These are phyloP conservation scores for Craseonycteris thonglongyai DNA, from an alignment of 2,113 vertebrate genomes.

Conservation along the genomic window DNA sequence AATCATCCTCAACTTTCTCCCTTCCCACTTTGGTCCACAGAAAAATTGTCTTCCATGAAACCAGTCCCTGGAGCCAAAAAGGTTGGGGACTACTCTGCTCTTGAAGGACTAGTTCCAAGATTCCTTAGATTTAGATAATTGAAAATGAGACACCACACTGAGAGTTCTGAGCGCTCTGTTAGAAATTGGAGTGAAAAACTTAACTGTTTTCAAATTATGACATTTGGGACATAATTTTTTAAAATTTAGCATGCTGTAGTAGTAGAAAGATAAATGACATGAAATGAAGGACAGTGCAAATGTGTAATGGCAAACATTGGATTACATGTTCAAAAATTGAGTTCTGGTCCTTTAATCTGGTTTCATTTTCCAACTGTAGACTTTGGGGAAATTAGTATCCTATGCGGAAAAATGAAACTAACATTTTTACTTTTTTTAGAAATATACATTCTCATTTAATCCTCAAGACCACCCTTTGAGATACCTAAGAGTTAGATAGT, in stretches of 20 bases:
- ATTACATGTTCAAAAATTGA: not conserved
- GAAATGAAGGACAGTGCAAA: not conserved
- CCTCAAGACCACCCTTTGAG: not conserved
- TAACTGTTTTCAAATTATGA: constrained; percentile 12
- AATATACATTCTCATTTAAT: not conserved
- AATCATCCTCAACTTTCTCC: too few species aligned
- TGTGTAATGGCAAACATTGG: not conserved
- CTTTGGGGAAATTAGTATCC: not conserved
- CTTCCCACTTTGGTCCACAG: too few species aligned
- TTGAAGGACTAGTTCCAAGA: not conserved
- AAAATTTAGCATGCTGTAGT: not conserved
- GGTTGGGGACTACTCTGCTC: too few species aligned
- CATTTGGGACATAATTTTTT: not conserved
- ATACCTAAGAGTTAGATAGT: not conserved
- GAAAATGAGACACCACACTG: not conserved
- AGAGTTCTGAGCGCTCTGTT: not conserved
- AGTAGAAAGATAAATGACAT: not conserved
- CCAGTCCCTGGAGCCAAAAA: too few species aligned
- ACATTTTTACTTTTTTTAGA: not conserved
- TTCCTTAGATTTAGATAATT: not conserved
- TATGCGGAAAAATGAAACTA: not conserved
- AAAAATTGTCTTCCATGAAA: too few species aligned
- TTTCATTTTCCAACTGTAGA: not conserved
- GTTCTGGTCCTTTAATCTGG: not conserved
- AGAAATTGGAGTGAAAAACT: not conserved